phyloP scores from a whole-genome alignment of 2,888 invertebrate species.

The Epistrophe eligans region DNA sequence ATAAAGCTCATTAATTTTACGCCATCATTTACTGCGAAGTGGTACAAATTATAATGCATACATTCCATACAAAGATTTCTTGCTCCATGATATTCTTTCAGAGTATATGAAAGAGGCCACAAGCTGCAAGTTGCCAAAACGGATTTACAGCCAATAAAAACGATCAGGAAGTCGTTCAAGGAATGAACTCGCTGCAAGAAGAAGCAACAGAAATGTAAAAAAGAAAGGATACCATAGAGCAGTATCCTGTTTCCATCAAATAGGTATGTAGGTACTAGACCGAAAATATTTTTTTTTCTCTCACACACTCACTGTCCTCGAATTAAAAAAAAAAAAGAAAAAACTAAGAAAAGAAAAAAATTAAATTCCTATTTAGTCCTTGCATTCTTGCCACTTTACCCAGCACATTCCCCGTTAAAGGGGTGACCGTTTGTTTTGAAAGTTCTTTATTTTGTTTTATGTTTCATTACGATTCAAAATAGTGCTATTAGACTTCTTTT shows the following conservation, averaged over 20 bases:
- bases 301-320: conserved; percentile 27
- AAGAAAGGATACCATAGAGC: conserved; percentile 35
- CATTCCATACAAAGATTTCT: conserved; percentile 47
- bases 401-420: conserved; percentile 27
- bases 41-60: conserved; percentile 68
- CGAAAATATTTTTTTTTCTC: conserved; percentile 57
- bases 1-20: conserved; percentile 71
- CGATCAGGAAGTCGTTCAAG: conserved; percentile 75
- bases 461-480: too few species aligned
- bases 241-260: conserved; percentile 71
- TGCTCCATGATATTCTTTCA: conserved; percentile 45
- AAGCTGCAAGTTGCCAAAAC: conserved; percentile 72
- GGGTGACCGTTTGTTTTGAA: neutral
- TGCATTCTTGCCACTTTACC: conserved; percentile 34
- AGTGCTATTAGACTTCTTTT: too few species aligned
- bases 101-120: conserved; percentile 45
- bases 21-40: conserved; percentile 63
- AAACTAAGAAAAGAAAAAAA: conserved; percentile 57
- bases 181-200: conserved; percentile 54
- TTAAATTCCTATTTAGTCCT: conserved; percentile 62
- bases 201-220: conserved; percentile 61
- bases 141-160: conserved; percentile 75
- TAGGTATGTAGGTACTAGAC: conserved; percentile 70
- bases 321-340: conserved; percentile 32
- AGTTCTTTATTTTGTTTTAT: too few species aligned